A percentile compares a stretch with the other conserved stretches of the same genome.
Conservation (phyloP, 2,888 invertebrate genomes). For the Tetragonisca angustula region DNA sequence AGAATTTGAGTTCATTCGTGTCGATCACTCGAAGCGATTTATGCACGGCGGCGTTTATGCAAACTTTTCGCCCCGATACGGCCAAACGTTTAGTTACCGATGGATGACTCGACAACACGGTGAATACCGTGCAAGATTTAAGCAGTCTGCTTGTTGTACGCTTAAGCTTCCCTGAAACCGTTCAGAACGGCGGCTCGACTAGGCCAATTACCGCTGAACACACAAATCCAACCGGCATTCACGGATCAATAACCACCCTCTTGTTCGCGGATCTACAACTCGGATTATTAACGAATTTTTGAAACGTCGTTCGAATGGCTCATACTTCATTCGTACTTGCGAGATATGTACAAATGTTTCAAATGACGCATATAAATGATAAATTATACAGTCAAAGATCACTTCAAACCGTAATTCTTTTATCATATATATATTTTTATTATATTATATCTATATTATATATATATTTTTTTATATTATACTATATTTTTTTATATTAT, state of each 20-base stretch:
- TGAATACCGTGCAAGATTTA: slow-evolving; percentile 53
- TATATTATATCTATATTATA: too few species aligned
- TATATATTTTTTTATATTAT: too few species aligned
- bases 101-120: slow-evolving; percentile 52
- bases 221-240: slow-evolving; percentile 53
- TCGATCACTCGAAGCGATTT: slow-evolving; percentile 44
- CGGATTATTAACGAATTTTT: not conserved
- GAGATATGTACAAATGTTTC: too few species aligned
- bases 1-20: slow-evolving; percentile 15
- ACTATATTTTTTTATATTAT: too few species aligned
- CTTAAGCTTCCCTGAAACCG: slow-evolving; percentile 54
- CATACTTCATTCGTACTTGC: too few species aligned
- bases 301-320: not conserved
- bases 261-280: slow-evolving; percentile 34
- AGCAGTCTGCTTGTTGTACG: slow-evolving; percentile 43
- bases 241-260: slow-evolving; percentile 49
- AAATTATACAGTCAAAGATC: too few species aligned
- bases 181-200: slow-evolving; percentile 53
- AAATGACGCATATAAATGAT: too few species aligned
- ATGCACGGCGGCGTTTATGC: slow-evolving; percentile 1
- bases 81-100: slow-evolving; percentile 57
- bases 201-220: slow-evolving; percentile 60
- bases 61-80: slow-evolving; percentile 34
- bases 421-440: too few species aligned
- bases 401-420: too few species aligned